Evolutionary conservation across 2,888 invertebrate genomes (phyloP).

Genomic region (Drosophila paracracens): DNA sequence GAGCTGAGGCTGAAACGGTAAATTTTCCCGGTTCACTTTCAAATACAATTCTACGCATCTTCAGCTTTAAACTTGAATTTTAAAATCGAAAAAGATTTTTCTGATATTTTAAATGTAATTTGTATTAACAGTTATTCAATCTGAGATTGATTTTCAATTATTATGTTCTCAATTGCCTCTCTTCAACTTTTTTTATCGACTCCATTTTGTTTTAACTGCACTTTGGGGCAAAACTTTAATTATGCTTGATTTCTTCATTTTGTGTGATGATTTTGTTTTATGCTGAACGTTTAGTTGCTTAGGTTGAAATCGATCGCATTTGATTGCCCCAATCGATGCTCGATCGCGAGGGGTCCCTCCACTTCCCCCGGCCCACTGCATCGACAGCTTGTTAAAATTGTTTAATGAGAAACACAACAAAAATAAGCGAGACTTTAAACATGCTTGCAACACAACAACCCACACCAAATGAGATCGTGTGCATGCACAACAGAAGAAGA

Average conservation of each 20-base stretch:
- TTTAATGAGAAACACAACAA: constrained; percentile 14
- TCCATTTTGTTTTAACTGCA: not conserved
- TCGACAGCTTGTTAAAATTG: constrained; percentile 55
- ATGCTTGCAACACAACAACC: constrained; percentile 7
- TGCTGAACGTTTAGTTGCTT: constrained; percentile 19
- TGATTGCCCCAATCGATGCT: constrained; percentile 35
- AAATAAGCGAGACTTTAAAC: not conserved
- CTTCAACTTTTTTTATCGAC: not conserved
- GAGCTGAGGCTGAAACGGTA: not conserved
- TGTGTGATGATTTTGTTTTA: constrained; percentile 10
- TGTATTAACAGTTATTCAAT: too few relatives aligned
- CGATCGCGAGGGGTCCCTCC: not conserved
- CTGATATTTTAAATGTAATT: too few relatives aligned
- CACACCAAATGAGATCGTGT: constrained; percentile 45
- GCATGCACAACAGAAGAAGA: constrained; percentile 26
- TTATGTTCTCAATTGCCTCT: too few relatives aligned
- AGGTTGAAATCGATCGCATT: constrained; percentile 49
- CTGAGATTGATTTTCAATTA: too few relatives aligned
- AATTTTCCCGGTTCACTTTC: not conserved
- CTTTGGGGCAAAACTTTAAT: constrained; percentile 3
- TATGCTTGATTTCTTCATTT: constrained; percentile 2
- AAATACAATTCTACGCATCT: not conserved
- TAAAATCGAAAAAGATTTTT: too few relatives aligned
- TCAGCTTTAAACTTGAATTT: not conserved
- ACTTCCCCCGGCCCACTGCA: not conserved